Evolutionary conservation across 2,113 vertebrate species (phyloP).

Genomic region (Rhinolophus ferrumequinum): DNA sequence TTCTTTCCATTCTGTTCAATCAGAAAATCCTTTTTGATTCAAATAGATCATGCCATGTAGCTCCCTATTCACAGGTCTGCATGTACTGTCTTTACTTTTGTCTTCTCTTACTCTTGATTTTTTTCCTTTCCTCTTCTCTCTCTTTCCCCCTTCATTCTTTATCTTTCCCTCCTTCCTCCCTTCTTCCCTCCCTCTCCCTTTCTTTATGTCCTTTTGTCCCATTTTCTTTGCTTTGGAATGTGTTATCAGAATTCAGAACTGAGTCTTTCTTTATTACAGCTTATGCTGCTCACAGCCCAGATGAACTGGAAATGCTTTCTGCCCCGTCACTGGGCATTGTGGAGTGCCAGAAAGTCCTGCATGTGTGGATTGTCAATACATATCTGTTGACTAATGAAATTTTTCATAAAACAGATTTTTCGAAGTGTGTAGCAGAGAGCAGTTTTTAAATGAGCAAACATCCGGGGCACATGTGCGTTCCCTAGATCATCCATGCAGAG

Average conservation of each 20-base stretch:
- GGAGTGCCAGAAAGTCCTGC: not conserved
- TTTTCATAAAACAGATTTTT: slow-evolving; percentile 18
- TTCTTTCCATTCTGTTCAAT: slow-evolving; percentile 18
- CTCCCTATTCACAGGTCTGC: not conserved
- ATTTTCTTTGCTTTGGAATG: not conserved
- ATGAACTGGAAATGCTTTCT: not conserved
- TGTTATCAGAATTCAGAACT: not conserved
- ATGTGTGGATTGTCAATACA: not conserved
- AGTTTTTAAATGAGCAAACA: not conserved
- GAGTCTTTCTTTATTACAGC: not conserved
- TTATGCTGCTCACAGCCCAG: not conserved
- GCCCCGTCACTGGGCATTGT: not conserved
- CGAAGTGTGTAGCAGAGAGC: not conserved
- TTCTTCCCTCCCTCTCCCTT: not conserved
- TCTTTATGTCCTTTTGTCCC: not conserved
- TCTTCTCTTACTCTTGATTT: not conserved
- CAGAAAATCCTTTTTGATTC: not conserved
- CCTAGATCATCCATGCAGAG: not conserved
- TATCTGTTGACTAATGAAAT: not conserved
- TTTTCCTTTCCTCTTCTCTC: not conserved
- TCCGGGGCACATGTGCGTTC: not conserved
- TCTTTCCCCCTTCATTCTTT: not conserved
- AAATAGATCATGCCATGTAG: no score
- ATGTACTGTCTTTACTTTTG: not conserved
- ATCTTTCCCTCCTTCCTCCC: no score